Percentiles rank a stretch among this genome's conserved stretches.
Evolutionary conservation across 2,797 vertebrate genomes (phyloP).

Genomic region (Coranthus polyacanthus): DNA sequence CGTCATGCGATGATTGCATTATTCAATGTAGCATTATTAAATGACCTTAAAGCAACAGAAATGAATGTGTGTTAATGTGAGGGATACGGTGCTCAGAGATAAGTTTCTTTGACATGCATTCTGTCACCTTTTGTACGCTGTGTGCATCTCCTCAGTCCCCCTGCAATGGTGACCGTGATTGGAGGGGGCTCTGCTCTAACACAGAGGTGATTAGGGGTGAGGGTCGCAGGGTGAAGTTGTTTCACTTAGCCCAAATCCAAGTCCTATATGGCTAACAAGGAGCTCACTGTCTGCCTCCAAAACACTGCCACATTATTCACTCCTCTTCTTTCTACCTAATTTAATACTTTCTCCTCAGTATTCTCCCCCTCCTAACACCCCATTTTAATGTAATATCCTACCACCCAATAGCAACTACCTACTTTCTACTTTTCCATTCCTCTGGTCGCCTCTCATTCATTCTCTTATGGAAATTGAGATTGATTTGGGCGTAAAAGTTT

Average conservation of each 20-base stretch:
- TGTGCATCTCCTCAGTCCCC: neutral
- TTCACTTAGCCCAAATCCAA: slow-evolving; percentile 47
- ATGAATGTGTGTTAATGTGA: neutral
- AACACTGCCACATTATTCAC: slow-evolving; percentile 76
- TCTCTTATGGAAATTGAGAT: slow-evolving; percentile 69
- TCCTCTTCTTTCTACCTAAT: slow-evolving; percentile 62
- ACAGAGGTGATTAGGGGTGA: slow-evolving; percentile 36
- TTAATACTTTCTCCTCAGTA: slow-evolving; percentile 52
- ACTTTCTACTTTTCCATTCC: slow-evolving; percentile 54
- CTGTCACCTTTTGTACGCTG: neutral
- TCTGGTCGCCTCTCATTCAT: slow-evolving; percentile 54
- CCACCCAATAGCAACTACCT: slow-evolving; percentile 50
- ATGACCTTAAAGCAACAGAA: neutral
- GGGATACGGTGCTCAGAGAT: neutral
- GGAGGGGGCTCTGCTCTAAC: slow-evolving; percentile 26
- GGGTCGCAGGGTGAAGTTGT: slow-evolving; percentile 53
- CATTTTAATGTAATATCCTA: slow-evolving; percentile 57
- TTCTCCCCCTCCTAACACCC: slow-evolving; percentile 20
- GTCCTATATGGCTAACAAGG: slow-evolving; percentile 66
- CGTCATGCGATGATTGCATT: neutral
- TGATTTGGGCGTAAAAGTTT: slow-evolving; percentile 63
- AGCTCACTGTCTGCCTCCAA: slow-evolving; percentile 69
- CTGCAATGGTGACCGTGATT: neutral
- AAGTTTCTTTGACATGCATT: slow-evolving; percentile 1
- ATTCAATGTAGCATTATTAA: neutral